Evolutionary conservation across 2,113 vertebrate genomes (phyloP).

Genomic region (Tychaedon coryphoeus): DNA sequence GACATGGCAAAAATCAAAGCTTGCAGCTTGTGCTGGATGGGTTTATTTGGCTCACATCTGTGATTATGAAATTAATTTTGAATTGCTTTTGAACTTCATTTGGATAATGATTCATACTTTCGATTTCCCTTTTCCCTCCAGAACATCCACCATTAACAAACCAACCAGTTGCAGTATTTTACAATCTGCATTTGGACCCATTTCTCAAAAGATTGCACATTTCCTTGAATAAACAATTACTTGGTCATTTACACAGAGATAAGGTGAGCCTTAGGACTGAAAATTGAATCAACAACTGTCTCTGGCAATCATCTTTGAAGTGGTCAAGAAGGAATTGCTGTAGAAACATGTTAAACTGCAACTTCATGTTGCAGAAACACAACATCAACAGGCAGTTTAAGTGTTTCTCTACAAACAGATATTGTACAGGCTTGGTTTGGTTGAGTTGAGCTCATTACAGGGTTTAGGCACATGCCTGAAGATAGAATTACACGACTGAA

Average conservation of each 20-base stretch:
- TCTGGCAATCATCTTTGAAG: not conserved
- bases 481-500: not conserved
- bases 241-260: not conserved
- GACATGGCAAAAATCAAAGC: not conserved
- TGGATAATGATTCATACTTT: conserved; percentile 9
- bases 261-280: not conserved
- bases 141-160: not conserved
- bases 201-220: not conserved
- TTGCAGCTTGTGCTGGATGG: not conserved
- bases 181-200: not conserved
- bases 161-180: not conserved
- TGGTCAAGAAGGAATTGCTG: not conserved
- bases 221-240: conserved; percentile 4
- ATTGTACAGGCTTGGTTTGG: not conserved
- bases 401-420: not conserved
- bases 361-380: not conserved
- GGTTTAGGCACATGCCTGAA: not conserved
- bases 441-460: not conserved
- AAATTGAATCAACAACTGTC: not conserved
- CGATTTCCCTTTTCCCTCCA: not conserved
- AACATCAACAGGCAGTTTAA: not conserved
- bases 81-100: conserved; percentile 23
- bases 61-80: conserved; percentile 42
- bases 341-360: not conserved
- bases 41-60: not conserved